Evolutionary conservation across 2,888 invertebrate species (phyloP).

Genomic region (Maniola hyperantus): DNA sequence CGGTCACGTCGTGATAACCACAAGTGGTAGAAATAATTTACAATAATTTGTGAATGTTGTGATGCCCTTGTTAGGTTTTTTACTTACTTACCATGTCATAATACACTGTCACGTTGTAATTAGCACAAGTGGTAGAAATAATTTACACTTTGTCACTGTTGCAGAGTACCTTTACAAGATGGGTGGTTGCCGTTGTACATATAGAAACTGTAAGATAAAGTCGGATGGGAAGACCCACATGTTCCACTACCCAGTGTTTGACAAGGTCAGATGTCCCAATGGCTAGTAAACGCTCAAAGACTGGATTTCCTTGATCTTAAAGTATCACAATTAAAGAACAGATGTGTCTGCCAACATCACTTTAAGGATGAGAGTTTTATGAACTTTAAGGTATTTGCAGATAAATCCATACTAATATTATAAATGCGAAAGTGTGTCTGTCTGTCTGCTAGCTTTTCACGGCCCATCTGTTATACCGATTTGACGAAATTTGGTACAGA

Average conservation of each 20-base stretch:
- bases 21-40: too few species aligned
- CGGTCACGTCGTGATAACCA: too few species aligned
- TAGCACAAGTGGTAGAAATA: neutral
- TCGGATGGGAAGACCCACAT: conserved; percentile 82
- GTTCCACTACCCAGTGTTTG: conserved; percentile 85
- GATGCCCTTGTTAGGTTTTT: too few species aligned
- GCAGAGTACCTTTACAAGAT: conserved; percentile 50
- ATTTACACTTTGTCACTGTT: neutral
- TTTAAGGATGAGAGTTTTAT: conserved; percentile 80
- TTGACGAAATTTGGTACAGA: too few species aligned
- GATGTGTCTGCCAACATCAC: conserved; percentile 84
- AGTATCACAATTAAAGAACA: conserved; percentile 82
- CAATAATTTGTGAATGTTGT: too few species aligned
- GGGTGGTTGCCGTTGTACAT: conserved; percentile 84
- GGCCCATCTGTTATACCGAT: too few species aligned
- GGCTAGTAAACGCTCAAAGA: conserved; percentile 81
- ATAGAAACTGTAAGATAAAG: conserved; percentile 76
- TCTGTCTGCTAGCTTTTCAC: too few species aligned
- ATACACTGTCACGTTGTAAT: too few species aligned
- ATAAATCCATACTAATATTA: too few species aligned
- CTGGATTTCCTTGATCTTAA: conserved; percentile 78
- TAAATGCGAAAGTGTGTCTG: too few species aligned
- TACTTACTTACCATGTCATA: too few species aligned
- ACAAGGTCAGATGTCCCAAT: conserved; percentile 81
- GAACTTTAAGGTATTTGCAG: conserved; percentile 79